Percentiles rank a stretch among this genome's conserved stretches.
Evolutionary conservation across 2,113 vertebrate genomes (phyloP).

Genomic region (Grammomys dolichurus): DNA sequence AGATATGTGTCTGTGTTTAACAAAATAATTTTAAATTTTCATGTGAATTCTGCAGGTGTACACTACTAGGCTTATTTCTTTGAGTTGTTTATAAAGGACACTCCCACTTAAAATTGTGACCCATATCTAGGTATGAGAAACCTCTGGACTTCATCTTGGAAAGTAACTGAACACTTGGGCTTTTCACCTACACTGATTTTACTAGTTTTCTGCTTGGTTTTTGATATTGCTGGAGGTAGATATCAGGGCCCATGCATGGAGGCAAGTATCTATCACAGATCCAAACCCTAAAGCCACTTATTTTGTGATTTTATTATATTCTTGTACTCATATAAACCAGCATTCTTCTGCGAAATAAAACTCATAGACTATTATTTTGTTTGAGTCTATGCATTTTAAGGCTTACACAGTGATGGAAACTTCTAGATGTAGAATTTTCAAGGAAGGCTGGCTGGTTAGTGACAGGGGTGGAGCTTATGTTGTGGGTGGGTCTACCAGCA

Average conservation of each 20-base stretch:
- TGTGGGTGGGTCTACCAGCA: background rate
- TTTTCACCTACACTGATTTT: background rate
- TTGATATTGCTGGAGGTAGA: background rate
- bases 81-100: background rate
- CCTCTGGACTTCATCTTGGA: background rate
- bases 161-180: background rate
- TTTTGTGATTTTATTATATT: background rate
- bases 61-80: background rate
- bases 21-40: background rate
- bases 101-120: conserved; percentile 12
- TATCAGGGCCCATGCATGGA: too few relatives aligned
- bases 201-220: background rate
- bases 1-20: background rate
- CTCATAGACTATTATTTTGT: background rate
- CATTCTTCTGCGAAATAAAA: background rate
- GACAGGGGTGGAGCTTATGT: background rate
- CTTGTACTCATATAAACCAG: background rate
- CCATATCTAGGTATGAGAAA: background rate
- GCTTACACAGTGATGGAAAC: background rate
- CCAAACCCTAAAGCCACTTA: background rate
- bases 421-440: background rate
- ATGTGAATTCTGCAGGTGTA: background rate
- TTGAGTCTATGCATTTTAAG: background rate
- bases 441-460: background rate
- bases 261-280: background rate